Evolutionary conservation across 2,888 invertebrate species (phyloP).

Genomic region (Plebejus melissa): DNA sequence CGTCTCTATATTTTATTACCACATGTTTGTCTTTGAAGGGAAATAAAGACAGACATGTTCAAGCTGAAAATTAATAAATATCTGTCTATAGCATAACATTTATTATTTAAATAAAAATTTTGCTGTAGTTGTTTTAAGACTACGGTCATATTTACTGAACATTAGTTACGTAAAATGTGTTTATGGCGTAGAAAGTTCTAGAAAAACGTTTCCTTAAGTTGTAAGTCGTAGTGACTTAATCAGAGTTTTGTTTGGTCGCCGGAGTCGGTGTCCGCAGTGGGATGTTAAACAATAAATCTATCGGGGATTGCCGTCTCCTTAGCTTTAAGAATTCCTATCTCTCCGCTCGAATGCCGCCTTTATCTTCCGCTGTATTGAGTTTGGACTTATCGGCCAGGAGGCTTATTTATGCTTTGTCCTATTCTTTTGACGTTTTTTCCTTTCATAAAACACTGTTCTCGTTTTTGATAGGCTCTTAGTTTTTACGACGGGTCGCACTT

Average conservation of each 20-base stretch:
- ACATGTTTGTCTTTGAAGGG: no score
- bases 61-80: no score
- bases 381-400: slow-evolving; percentile 3
- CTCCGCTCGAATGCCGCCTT: slow-evolving; percentile 48
- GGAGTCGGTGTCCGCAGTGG: slow-evolving; percentile 46
- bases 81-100: no score
- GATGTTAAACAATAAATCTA: slow-evolving; percentile 66
- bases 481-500: slow-evolving; percentile 28
- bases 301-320: slow-evolving; percentile 43
- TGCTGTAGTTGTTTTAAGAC: no score
- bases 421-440: slow-evolving; percentile 24
- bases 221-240: slow-evolving; percentile 31
- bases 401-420: slow-evolving; percentile 24
- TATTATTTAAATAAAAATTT: no score
- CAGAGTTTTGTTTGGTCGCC: slow-evolving; percentile 36
- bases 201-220: background rate
- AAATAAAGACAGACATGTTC: no score
- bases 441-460: slow-evolving; percentile 20
- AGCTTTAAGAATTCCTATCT: slow-evolving; percentile 60
- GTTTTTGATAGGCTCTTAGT: slow-evolving; percentile 31
- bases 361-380: slow-evolving; percentile 37
- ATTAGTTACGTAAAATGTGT: background rate
- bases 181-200: background rate
- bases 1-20: background rate
- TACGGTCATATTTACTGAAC: no score